Evolutionary conservation across 2,797 vertebrate genomes (phyloP).

Genomic region (Tauraco hartlaubi): DNA sequence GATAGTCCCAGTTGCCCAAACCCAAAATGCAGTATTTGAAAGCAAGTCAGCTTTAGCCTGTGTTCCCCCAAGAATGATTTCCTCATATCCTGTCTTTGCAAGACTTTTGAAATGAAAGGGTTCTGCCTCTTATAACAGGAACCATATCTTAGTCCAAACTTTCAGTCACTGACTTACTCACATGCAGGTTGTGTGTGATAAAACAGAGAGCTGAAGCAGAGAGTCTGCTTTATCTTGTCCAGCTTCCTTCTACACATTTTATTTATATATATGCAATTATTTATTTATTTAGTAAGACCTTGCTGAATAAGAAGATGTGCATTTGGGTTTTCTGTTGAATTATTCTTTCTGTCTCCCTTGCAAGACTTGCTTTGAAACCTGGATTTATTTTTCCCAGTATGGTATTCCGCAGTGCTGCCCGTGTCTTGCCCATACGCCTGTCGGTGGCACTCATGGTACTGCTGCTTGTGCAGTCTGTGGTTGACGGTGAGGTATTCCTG

Average conservation of each 20-base stretch:
- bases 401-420: background rate
- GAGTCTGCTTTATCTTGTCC: background rate
- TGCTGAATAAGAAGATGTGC: background rate
- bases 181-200: background rate
- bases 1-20: background rate
- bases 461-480: fast-evolving
- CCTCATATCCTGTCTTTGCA: background rate
- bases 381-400: background rate
- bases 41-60: background rate
- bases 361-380: background rate
- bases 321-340: background rate
- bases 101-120: background rate
- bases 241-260: background rate
- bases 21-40: background rate
- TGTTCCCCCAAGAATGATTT: background rate
- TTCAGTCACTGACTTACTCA: background rate
- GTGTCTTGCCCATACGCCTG: fast-evolving
- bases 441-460: too few species aligned
- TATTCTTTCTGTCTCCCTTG: background rate
- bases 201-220: background rate
- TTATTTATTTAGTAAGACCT: background rate
- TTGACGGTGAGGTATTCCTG: background rate
- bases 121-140: background rate
- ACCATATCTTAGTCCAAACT: background rate
- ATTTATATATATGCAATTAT: background rate